Percentiles rank a stretch among this genome's conserved stretches.
phyloP scores from a whole-genome alignment of 2,888 invertebrate species.

The Apodemia duryi region DNA sequence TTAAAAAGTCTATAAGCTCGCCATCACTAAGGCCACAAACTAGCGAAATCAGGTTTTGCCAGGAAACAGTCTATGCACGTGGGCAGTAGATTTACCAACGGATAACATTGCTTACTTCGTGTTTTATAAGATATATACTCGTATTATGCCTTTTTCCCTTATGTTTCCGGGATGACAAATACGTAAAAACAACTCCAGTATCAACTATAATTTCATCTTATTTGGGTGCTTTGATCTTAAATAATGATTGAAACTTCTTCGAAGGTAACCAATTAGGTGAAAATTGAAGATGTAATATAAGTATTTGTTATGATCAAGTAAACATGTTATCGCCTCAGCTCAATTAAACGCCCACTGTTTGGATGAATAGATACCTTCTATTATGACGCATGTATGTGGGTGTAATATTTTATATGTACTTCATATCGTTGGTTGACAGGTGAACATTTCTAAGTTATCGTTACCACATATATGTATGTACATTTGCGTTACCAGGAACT shows the following conservation, averaged over 20 bases:
- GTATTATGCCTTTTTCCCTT: constrained; percentile 1
- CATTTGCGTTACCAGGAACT: no score
- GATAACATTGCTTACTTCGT: constrained; percentile 20
- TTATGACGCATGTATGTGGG: no score
- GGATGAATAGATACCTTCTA: no score
- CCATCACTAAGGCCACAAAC: constrained; percentile 33
- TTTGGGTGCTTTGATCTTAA: background rate
- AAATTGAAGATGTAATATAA: background rate
- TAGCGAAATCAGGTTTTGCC: constrained; percentile 40
- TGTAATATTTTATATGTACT: no score
- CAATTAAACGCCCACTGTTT: no score
- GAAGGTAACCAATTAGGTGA: background rate
- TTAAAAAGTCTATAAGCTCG: constrained; percentile 26
- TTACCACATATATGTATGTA: no score
- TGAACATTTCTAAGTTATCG: no score
- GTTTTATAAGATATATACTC: constrained; percentile 7
- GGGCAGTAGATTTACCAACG: constrained; percentile 35
- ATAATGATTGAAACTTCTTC: background rate
- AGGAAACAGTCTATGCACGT: constrained; percentile 49
- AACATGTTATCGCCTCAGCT: no score
- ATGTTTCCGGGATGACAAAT: constrained; percentile 19
- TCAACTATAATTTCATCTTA: background rate
- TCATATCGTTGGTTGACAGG: no score
- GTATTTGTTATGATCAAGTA: no score
- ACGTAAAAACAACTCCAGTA: background rate